These are phyloP conservation scores for Pseudobourletiella spinata DNA, from an alignment of 1,140 invertebrate species.

Conservation along the genomic window DNA sequence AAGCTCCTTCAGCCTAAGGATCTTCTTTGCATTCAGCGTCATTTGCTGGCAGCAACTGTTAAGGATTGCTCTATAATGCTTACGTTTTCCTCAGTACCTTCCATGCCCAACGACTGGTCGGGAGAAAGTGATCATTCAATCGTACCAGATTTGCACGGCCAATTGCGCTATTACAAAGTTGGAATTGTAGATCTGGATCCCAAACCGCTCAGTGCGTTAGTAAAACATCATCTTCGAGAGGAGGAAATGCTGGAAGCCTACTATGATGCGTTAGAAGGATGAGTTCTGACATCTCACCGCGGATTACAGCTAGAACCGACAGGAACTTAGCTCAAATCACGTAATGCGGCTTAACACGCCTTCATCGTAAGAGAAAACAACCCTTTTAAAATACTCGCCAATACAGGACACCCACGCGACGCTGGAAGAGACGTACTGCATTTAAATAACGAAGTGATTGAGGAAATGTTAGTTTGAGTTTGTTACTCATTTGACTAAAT, in stretches of 20 bases:
- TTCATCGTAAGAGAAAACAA: too few species aligned
- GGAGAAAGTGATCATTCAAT: slow-evolving; percentile 22
- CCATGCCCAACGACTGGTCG: slow-evolving; percentile 10
- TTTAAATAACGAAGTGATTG: too few species aligned
- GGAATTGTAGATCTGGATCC: slow-evolving; percentile 48
- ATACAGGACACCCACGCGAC: too few species aligned
- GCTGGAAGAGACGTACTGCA: too few species aligned
- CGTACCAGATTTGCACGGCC: slow-evolving; percentile 40
- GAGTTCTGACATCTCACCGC: too few species aligned
- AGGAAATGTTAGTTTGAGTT: too few species aligned
- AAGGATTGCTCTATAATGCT: slow-evolving; percentile 52
- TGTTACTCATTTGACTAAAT: too few species aligned
- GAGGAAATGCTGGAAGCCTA: slow-evolving; percentile 41
- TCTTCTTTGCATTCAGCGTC: slow-evolving; percentile 42
- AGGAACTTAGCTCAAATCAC: too few species aligned
- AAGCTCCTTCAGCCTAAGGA: slow-evolving; percentile 14
- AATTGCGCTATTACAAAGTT: slow-evolving; percentile 42
- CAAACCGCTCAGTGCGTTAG: slow-evolving; percentile 46
- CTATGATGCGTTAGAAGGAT: not conserved
- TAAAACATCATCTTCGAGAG: slow-evolving; percentile 46
- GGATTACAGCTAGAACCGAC: too few species aligned
- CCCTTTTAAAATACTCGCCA: too few species aligned
- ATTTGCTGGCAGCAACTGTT: slow-evolving; percentile 46
- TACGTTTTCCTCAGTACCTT: slow-evolving; percentile 39
- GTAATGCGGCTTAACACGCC: too few species aligned